phyloP scores from a whole-genome alignment of 2,888 invertebrate species.

The Tigriopus californicus region DNA sequence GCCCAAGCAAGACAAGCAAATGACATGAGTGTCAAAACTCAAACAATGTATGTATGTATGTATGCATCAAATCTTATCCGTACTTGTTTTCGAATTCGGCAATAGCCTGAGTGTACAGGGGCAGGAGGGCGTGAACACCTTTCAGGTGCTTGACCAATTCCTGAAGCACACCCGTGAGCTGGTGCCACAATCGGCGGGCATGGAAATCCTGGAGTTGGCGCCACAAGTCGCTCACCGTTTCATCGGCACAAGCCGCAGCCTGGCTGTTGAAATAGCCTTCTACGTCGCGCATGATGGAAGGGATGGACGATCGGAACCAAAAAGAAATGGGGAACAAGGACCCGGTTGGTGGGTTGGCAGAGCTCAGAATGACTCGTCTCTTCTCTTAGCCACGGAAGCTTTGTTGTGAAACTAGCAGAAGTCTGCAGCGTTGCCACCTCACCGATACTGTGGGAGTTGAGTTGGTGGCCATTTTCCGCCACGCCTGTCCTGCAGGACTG shows the following conservation, averaged over 20 bases:
- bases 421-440: too few relatives aligned
- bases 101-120: conserved; percentile 72
- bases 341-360: too few relatives aligned
- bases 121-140: conserved; percentile 33
- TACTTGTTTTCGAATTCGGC: conserved; percentile 86
- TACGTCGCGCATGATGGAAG: neutral
- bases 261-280: neutral
- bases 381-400: too few relatives aligned
- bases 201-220: conserved; percentile 19
- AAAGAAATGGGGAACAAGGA: too few relatives aligned
- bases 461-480: too few relatives aligned
- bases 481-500: too few relatives aligned
- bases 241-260: neutral
- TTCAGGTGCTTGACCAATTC: conserved; percentile 57
- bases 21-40: neutral
- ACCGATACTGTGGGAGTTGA: too few relatives aligned
- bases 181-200: conserved; percentile 64
- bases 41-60: too few relatives aligned
- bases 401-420: too few relatives aligned
- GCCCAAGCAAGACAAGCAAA: conserved; percentile 20
- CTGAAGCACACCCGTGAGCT: conserved; percentile 64
- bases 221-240: neutral
- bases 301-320: neutral
- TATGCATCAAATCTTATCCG: too few relatives aligned
- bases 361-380: too few relatives aligned